Percentiles rank a stretch among this genome's conserved stretches.
These are phyloP conservation scores for Drosophila demipolita DNA, from an alignment of 2,888 invertebrate species.

Conservation along the genomic window DNA sequence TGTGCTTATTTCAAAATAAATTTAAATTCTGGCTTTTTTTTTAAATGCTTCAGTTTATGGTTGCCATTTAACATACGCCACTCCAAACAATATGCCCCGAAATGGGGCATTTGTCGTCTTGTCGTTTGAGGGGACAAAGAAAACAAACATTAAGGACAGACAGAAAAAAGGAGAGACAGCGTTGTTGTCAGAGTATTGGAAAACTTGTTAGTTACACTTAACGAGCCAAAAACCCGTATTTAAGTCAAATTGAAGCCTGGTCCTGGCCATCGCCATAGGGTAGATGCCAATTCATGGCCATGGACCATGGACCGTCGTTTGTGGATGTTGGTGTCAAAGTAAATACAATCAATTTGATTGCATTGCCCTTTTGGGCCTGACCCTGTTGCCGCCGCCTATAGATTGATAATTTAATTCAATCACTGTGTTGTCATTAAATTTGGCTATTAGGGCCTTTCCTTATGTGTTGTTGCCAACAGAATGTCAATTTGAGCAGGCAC, in stretches of 20 bases:
- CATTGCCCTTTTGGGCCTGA: conserved; percentile 48
- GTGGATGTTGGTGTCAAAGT: conserved; percentile 70
- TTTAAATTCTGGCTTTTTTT: conserved; percentile 1
- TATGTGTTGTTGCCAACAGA: conserved; percentile 31
- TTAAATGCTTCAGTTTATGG: conserved; percentile 7
- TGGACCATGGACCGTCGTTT: conserved; percentile 22
- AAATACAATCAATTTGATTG: conserved; percentile 80
- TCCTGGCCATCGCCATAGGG: conserved; percentile 1
- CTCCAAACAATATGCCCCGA: conserved; percentile 46
- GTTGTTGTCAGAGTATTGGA: conserved; percentile 29
- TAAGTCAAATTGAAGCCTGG: conserved; percentile 63
- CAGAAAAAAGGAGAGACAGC: conserved; percentile 13
- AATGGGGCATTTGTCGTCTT: conserved; percentile 21
- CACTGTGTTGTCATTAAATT: conserved; percentile 71
- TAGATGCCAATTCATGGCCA: conserved; percentile 11
- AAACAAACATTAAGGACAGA: conserved; percentile 55
- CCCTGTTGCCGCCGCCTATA: conserved; percentile 57
- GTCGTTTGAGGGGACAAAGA: conserved; percentile 19
- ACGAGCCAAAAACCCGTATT: conserved; percentile 77
- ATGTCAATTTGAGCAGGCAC: conserved; percentile 58
- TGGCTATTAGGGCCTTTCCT: conserved; percentile 37
- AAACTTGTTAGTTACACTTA: conserved; percentile 76
- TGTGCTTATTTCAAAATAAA: not conserved
- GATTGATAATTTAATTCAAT: conserved; percentile 80
- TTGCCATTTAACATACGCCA: conserved; percentile 15